phyloP scores from a whole-genome alignment of 2,113 vertebrate genomes.

The Rhinichthys klamathensis region DNA sequence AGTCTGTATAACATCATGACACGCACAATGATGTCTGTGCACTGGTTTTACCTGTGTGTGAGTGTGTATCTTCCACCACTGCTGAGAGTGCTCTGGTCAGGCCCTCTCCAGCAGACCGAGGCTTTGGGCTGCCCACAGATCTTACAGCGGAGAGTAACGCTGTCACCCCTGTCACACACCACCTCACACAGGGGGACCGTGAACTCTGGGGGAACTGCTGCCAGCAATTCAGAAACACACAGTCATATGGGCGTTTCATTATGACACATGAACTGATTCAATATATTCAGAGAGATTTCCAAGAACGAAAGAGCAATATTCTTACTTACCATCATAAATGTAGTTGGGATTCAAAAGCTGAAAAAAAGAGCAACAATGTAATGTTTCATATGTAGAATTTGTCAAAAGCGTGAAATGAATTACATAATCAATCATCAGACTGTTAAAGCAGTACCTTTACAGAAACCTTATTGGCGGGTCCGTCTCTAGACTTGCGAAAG shows the following conservation, averaged over 20 bases:
- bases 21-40: neutral
- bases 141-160: slow-evolving; percentile 91
- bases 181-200: slow-evolving; percentile 90
- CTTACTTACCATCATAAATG: slow-evolving; percentile 93
- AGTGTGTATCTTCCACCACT: slow-evolving; percentile 89
- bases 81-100: slow-evolving; percentile 85
- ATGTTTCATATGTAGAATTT: neutral
- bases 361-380: neutral
- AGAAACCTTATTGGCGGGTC: slow-evolving; percentile 91
- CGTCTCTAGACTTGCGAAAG: slow-evolving; percentile 92
- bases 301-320: neutral
- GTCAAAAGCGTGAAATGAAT: neutral
- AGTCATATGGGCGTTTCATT: neutral
- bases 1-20: neutral
- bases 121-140: slow-evolving; percentile 91
- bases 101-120: slow-evolving; percentile 90
- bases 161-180: slow-evolving; percentile 92
- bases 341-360: slow-evolving; percentile 99
- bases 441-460: slow-evolving; percentile 83
- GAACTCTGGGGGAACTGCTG: slow-evolving; percentile 91
- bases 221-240: neutral
- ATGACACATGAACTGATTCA: neutral
- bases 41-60: slow-evolving; percentile 82
- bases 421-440: neutral
- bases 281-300: neutral